Evolutionary conservation across 2,113 vertebrate genomes (phyloP).

Genomic region (Laterallus jamaicensis): DNA sequence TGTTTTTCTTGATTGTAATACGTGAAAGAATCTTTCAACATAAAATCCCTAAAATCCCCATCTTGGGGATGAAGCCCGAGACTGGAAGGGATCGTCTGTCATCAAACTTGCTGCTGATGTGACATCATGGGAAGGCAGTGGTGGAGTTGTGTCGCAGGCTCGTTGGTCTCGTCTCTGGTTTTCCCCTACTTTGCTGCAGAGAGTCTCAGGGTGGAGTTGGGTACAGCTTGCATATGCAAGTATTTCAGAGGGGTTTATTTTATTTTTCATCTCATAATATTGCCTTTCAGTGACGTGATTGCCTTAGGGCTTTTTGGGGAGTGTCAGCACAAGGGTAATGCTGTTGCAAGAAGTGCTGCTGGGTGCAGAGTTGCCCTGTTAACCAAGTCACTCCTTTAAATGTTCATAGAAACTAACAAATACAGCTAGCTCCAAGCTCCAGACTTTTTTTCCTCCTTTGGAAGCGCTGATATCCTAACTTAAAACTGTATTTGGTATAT

Average conservation of each 20-base stretch:
- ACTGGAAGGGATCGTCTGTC: background rate
- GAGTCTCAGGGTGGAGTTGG: background rate
- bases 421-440: background rate
- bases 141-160: background rate
- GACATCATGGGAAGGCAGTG: background rate
- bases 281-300: background rate
- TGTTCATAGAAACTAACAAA: background rate
- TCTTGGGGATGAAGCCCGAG: background rate
- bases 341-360: background rate
- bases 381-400: background rate
- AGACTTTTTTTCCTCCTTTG: background rate
- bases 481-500: background rate
- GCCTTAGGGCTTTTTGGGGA: background rate
- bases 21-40: background rate
- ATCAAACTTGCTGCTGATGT: background rate
- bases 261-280: background rate
- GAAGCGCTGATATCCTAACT: background rate
- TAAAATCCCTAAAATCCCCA: conserved; percentile 10
- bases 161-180: background rate
- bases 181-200: background rate
- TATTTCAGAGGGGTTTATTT: background rate
- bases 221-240: fast-evolving
- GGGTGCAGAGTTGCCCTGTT: background rate
- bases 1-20: background rate
- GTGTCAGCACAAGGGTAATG: background rate